Conservation (phyloP, 2,113 vertebrate genomes). For the Gallinago jamesoni region DNA sequence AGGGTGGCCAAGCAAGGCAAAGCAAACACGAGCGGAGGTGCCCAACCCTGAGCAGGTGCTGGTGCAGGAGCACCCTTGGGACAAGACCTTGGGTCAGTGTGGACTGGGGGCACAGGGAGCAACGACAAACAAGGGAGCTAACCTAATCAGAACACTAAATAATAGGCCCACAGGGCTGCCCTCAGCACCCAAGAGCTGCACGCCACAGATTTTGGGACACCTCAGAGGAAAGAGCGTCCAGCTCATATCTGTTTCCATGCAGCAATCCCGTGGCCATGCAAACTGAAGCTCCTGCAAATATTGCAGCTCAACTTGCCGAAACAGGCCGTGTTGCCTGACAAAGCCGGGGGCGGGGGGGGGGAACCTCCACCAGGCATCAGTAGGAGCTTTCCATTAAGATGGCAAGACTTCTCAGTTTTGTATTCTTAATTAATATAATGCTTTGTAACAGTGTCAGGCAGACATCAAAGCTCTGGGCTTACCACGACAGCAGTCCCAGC, state of each 20-base stretch:
- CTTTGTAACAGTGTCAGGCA: not conserved
- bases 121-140: fast-evolving
- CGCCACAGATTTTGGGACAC: fast-evolving
- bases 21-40: fast-evolving
- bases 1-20: not conserved
- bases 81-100: fast-evolving
- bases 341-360: not conserved
- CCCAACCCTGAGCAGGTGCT: fast-evolving
- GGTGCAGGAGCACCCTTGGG: not conserved
- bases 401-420: not conserved
- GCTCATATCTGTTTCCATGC: not conserved
- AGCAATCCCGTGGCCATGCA: not conserved
- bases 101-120: not conserved
- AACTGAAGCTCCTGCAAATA: not conserved
- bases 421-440: not conserved
- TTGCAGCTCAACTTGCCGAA: not conserved
- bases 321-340: not conserved
- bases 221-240: not conserved
- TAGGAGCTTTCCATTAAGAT: not conserved
- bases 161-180: not conserved
- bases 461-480: not conserved
- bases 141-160: not conserved
- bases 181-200: not conserved
- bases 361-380: not conserved
- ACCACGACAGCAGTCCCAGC: not conserved